These are phyloP conservation scores for Thrips palmi DNA, from an alignment of 1,140 invertebrate genomes.

Conservation along the genomic window DNA sequence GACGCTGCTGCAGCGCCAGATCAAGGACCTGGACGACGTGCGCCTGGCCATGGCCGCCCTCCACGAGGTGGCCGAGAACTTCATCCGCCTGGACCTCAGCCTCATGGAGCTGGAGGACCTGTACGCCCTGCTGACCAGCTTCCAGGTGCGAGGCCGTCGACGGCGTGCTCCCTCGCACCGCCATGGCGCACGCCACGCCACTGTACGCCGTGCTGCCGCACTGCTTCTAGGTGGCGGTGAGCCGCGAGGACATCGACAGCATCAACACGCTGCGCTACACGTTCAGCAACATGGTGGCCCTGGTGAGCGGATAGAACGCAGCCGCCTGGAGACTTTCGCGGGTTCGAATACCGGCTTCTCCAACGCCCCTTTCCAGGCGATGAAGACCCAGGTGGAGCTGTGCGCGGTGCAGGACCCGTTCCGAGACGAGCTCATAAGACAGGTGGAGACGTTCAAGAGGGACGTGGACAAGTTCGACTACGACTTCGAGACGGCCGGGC, in stretches of 20 bases:
- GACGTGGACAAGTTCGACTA: conserved; percentile 50
- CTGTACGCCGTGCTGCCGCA: too few relatives aligned
- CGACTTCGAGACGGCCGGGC: conserved; percentile 57
- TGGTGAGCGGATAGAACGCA: conserved; percentile 27
- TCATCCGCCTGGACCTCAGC: conserved; percentile 48
- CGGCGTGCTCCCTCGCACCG: conserved; percentile 26
- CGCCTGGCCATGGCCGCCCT: conserved; percentile 53
- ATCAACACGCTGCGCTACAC: conserved; percentile 57
- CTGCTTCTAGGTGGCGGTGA: conserved; percentile 37
- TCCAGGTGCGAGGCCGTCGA: conserved; percentile 62
- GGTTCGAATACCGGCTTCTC: background rate
- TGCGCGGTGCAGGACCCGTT: conserved; percentile 58
- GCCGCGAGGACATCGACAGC: conserved; percentile 57
- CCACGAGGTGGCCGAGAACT: conserved; percentile 50
- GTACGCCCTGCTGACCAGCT: conserved; percentile 44
- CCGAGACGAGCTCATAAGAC: conserved; percentile 44
- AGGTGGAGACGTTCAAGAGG: conserved; percentile 43
- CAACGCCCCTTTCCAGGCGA: conserved; percentile 27
- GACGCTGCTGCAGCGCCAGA: too few relatives aligned
- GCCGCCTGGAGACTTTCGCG: background rate
- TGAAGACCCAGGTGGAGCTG: conserved; percentile 48
- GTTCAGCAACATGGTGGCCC: conserved; percentile 55
- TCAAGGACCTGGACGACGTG: conserved; percentile 54
- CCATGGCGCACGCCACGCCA: too few relatives aligned
- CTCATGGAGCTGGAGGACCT: conserved; percentile 57